Conservation (phyloP, 2,113 vertebrate species). For the Perca fluviatilis region DNA sequence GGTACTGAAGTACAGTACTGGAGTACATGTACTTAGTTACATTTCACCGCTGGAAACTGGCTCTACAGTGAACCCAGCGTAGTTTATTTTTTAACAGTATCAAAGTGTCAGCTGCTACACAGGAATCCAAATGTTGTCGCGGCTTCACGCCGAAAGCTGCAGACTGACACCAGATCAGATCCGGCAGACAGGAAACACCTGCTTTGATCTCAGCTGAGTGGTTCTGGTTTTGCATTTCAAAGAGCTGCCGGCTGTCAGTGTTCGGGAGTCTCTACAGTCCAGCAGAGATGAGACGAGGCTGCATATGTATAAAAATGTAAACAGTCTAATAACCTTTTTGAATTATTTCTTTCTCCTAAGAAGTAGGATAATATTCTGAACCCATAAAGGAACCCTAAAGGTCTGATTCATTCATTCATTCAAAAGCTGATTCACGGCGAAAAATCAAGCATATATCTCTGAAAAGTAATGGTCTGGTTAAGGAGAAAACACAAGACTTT, state of each 20-base stretch:
- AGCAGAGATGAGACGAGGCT: conserved; percentile 37
- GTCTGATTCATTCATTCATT: neutral
- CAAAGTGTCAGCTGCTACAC: neutral
- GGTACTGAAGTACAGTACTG: too few relatives aligned
- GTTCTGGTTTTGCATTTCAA: conserved; percentile 53
- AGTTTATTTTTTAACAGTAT: too few relatives aligned
- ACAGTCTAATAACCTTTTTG: too few relatives aligned
- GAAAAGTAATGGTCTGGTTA: too few relatives aligned
- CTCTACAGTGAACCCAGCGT: too few relatives aligned
- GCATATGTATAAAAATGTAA: neutral
- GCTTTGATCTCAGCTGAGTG: conserved; percentile 59
- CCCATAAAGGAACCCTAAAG: neutral
- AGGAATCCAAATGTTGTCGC: neutral
- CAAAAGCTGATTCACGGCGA: too few relatives aligned
- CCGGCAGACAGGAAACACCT: conserved; percentile 52
- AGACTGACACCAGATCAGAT: conserved; percentile 50
- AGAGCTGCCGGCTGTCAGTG: conserved; percentile 45
- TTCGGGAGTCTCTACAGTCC: conserved; percentile 27
- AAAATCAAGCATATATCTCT: too few relatives aligned
- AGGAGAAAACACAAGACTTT: too few relatives aligned
- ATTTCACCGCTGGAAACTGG: too few relatives aligned
- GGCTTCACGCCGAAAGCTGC: neutral
- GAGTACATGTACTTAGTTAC: too few relatives aligned
- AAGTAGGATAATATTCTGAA: neutral
- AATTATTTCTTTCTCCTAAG: neutral